Base-by-base conservation (phyloP, 2,113 vertebrate genomes). In the Xenotilapia longispinis region DNA sequence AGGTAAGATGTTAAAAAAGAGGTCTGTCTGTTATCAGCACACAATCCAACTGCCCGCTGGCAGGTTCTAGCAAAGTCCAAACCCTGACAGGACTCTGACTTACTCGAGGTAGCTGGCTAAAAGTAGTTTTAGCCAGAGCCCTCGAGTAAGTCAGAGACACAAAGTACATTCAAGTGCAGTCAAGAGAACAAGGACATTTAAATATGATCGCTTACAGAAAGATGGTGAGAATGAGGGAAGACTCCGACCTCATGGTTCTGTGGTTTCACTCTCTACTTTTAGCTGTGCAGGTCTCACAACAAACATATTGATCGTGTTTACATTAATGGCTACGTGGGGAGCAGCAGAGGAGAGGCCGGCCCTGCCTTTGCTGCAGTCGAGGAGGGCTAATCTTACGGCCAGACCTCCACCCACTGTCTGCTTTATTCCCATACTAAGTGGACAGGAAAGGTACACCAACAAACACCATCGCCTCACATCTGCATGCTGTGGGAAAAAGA, bases 401-500 rank as follows among this genome's bases (percentile, higher is more conserved):
- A 89, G 92, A 90, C 91, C 93, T 94, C 92, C 92, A 86, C 93
- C 91, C 91, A 92, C 95, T 15, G 81, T 55, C 55, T 54, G 84
- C 89, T 83, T 57, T 83, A 53, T 94, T 96, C 89, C 87, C 93
- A 91, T 81, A 83, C 83, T 81, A 81, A 51, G 68, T 45, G 82
- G 85, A 94, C 93, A 84, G 90, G 90, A 91, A 93, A 94, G 94
- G 90, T 57, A 87, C 81, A 84, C 87, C 84, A 57, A 19, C 87
- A 38, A 51, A 26, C 97, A 97, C 97, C 86, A 40, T 84, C 80
- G 84, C 93, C 90, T 91, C 45, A 63, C 93, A 89, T 95, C 89
- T 92, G 93, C 36, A 96, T 94, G 92, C 93, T 96, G 97, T 97
- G 97, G 96, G 97, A 97, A 97, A 95, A 95, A 54, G 23, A 75